Conservation (phyloP, 2,113 vertebrate genomes). For the Myiozetetes cayanensis region DNA sequence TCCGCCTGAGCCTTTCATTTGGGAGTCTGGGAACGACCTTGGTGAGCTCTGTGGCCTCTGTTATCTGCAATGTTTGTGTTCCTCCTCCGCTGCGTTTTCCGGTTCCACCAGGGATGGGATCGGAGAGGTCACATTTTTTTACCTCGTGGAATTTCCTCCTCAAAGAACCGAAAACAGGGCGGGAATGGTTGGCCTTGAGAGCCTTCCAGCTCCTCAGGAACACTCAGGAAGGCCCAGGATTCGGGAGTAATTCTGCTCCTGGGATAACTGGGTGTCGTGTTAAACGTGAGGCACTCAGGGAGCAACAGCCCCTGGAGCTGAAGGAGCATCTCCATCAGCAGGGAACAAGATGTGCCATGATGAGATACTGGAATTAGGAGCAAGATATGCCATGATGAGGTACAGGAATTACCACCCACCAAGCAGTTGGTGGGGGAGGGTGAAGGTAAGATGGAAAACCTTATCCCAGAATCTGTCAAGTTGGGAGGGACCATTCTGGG, state of each 20-base stretch:
- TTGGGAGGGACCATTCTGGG: background rate
- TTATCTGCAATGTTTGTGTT: constrained; percentile 5
- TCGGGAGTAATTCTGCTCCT: background rate
- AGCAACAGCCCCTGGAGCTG: background rate
- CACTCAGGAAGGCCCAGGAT: background rate
- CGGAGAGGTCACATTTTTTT: background rate
- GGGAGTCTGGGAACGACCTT: background rate
- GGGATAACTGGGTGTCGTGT: background rate
- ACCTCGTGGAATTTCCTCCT: background rate
- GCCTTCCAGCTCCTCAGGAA: background rate
- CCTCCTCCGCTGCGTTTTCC: background rate
- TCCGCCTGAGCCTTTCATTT: background rate
- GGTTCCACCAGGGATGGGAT: background rate
- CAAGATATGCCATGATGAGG: too few species aligned
- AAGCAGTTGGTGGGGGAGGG: background rate
- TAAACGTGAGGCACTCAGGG: fast-evolving
- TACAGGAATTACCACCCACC: too few species aligned
- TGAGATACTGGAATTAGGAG: background rate
- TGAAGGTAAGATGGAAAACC: background rate
- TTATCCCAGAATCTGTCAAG: background rate
- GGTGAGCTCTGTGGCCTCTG: background rate
- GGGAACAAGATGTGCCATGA: background rate
- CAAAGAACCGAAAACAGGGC: background rate
- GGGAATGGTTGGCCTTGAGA: background rate
- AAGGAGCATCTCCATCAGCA: background rate